phyloP scores from a whole-genome alignment of 2,888 invertebrate species.

The Phasia obesa region DNA sequence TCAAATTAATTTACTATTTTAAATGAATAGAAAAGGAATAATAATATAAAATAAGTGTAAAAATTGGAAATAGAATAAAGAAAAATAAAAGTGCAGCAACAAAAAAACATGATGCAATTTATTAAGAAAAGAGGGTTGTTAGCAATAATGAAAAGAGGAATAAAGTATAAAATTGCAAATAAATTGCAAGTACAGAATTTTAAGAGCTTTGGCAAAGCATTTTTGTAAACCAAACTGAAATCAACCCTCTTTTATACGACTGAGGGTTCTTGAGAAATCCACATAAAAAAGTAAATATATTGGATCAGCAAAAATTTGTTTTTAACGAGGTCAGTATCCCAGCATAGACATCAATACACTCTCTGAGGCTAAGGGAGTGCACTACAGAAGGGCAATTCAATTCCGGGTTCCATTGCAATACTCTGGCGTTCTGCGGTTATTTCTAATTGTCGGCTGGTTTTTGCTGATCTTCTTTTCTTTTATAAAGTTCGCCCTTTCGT shows the following conservation, averaged over 20 bases:
- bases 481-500: no score
- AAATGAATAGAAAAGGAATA: slow-evolving; percentile 28
- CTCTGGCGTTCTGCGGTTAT: no score
- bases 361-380: no score
- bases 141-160: slow-evolving; percentile 13
- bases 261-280: slow-evolving; percentile 19
- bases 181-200: slow-evolving; percentile 66
- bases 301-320: background rate
- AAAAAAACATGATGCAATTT: slow-evolving; percentile 60
- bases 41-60: slow-evolving; percentile 28
- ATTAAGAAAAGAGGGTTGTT: slow-evolving; percentile 59
- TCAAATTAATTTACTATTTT: slow-evolving; percentile 66
- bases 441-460: no score
- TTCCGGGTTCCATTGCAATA: no score
- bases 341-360: no score
- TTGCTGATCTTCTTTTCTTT: no score
- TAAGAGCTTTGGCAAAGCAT: slow-evolving; percentile 42
- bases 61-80: slow-evolving; percentile 5
- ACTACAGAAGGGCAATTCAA: no score
- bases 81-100: slow-evolving; percentile 5
- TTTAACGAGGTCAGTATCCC: background rate
- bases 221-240: background rate
- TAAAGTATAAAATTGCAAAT: slow-evolving; percentile 57
- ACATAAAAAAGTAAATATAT: background rate
- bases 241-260: background rate